Conservation (phyloP, 1,140 invertebrate species). For the Drosophila mojavensis region DNA sequence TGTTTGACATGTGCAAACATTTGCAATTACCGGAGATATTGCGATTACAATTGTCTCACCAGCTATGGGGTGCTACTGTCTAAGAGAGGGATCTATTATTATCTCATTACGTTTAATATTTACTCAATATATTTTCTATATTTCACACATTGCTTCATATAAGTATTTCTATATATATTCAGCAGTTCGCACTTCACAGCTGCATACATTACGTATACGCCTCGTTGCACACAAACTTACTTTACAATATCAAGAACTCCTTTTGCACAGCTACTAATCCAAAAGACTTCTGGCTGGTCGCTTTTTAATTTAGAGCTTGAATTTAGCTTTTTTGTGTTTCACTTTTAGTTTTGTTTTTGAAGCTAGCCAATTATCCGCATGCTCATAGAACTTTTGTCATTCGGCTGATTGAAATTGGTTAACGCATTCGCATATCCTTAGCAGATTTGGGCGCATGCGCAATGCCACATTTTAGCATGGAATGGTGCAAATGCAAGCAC, state of each 20-base stretch:
- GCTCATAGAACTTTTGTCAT: constrained; percentile 32
- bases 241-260: background rate
- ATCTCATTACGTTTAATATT: too few relatives aligned
- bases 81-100: too few relatives aligned
- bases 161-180: background rate
- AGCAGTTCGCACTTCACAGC: background rate
- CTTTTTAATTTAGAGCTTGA: constrained; percentile 1
- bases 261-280: constrained; percentile 48
- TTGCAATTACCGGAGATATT: background rate
- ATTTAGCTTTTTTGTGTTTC: constrained; percentile 2
- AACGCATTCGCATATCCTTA: constrained; percentile 17
- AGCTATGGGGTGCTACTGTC: too few relatives aligned
- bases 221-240: constrained; percentile 44
- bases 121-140: too few relatives aligned
- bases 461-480: constrained; percentile 12
- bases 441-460: background rate
- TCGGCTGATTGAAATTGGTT: background rate
- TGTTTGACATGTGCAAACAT: background rate
- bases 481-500: constrained; percentile 21
- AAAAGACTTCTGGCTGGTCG: background rate
- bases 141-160: background rate
- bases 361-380: constrained; percentile 29
- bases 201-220: constrained; percentile 36
- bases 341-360: constrained; percentile 17
- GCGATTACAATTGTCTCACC: too few relatives aligned